A percentile compares a stretch with the other conserved stretches of the same genome.
These are phyloP conservation scores for Cynocephalus volans DNA, from an alignment of 2,113 vertebrate species.

Conservation along the genomic window DNA sequence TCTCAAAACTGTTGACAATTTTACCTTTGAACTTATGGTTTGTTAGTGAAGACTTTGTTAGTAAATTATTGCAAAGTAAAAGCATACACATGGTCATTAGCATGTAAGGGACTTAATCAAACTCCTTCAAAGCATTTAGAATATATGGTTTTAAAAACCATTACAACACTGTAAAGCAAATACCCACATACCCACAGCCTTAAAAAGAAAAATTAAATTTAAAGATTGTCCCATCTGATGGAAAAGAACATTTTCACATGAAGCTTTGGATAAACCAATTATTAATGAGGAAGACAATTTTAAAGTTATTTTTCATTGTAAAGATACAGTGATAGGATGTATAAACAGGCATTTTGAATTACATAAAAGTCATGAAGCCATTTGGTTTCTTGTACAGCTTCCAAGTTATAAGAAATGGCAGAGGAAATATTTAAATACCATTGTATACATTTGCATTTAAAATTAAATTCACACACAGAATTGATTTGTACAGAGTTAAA, in stretches of 20 bases:
- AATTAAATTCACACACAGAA: conserved; percentile 42
- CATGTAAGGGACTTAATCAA: conserved; percentile 1
- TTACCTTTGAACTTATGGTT: conserved; percentile 44
- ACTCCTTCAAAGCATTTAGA: conserved; percentile 45
- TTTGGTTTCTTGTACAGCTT: conserved; percentile 35
- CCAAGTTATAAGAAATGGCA: conserved; percentile 55
- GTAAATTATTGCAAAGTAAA: conserved; percentile 13
- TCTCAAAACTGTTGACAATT: conserved; percentile 36
- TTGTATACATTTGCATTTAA: conserved; percentile 20
- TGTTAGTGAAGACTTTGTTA: conserved; percentile 32
- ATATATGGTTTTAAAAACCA: conserved; percentile 33
- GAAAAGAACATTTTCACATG: conserved; percentile 62
- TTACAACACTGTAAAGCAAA: conserved; percentile 43
- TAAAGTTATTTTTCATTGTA: conserved; percentile 68
- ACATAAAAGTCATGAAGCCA: conserved; percentile 40
- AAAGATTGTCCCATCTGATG: conserved; percentile 60
- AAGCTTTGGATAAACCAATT: conserved; percentile 58
- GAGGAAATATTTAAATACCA: conserved; percentile 63
- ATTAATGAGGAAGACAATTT: conserved; percentile 53
- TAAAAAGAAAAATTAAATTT: conserved; percentile 52
- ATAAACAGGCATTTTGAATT: conserved; percentile 44
- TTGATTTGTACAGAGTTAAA: conserved; percentile 17
- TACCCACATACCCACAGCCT: conserved; percentile 22
- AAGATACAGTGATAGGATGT: conserved; percentile 40
- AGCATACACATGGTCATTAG: background rate